phyloP scores from a whole-genome alignment of 1,140 invertebrate genomes.

The Zeugodacus cucurbitae region DNA sequence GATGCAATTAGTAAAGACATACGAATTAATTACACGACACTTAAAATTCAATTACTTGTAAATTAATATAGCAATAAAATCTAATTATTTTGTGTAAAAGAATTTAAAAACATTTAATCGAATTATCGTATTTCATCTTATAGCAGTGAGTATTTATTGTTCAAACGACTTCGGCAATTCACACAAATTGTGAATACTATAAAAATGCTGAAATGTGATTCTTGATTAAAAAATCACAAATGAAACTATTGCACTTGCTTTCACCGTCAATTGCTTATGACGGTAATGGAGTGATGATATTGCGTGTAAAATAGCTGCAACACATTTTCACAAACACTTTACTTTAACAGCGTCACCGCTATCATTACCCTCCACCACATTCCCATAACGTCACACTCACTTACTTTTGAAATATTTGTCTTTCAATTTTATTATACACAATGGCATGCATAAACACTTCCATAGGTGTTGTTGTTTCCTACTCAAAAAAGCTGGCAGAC shows the following conservation, averaged over 20 bases:
- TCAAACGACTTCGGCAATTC: no score
- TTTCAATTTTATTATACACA: background rate
- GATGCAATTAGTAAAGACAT: no score
- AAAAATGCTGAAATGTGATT: no score
- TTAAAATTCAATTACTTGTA: no score
- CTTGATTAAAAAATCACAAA: no score
- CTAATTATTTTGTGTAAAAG: no score
- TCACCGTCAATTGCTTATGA: background rate
- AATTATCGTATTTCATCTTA: no score
- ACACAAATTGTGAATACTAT: no score
- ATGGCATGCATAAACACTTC: background rate
- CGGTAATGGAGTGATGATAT: background rate
- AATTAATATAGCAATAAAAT: no score
- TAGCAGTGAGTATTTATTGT: no score
- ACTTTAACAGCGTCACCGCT: background rate
- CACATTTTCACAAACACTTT: background rate
- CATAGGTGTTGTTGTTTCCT: background rate
- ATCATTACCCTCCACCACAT: background rate
- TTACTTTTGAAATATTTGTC: background rate
- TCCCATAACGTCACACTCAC: background rate
- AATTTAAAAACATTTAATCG: no score
- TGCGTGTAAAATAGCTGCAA: background rate
- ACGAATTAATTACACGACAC: no score
- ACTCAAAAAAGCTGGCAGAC: background rate
- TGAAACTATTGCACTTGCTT: background rate